These are phyloP conservation scores for Sebastes hopkinsi DNA, from an alignment of 2,797 vertebrate genomes.

Conservation along the genomic window DNA sequence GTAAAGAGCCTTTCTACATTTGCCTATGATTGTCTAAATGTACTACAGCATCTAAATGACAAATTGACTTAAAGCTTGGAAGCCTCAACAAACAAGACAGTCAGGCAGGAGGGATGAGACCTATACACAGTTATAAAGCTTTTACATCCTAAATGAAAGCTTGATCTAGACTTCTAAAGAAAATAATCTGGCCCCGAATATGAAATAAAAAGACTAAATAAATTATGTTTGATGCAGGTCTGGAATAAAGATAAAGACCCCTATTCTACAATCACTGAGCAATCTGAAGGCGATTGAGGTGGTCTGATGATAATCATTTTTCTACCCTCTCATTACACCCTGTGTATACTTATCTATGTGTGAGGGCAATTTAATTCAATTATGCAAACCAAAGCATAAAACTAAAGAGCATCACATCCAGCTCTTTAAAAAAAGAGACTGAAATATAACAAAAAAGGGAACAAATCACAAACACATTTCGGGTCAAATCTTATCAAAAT, in stretches of 20 bases:
- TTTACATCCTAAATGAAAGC: neutral
- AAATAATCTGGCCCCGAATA: neutral
- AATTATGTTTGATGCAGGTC: neutral
- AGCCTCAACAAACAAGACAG: neutral
- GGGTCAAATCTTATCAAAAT: neutral
- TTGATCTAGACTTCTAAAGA: neutral
- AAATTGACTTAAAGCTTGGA: neutral
- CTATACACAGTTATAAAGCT: neutral
- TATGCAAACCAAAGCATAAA: constrained; percentile 8
- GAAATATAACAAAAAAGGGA: neutral
- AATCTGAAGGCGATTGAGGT: neutral
- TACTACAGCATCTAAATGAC: neutral
- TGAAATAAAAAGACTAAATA: neutral
- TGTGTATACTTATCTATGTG: constrained; percentile 20
- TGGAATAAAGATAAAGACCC: neutral
- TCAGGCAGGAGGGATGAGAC: neutral
- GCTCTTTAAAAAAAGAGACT: neutral
- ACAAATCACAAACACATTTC: constrained; percentile 33
- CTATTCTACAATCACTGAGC: neutral
- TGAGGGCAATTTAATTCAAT: constrained; percentile 21
- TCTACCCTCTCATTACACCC: constrained; percentile 18
- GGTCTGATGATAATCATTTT: constrained; percentile 6
- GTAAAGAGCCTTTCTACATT: neutral
- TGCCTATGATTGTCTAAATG: neutral
- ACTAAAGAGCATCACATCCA: neutral